Evolutionary conservation across 1,140 invertebrate genomes (phyloP).

Genomic region (Drosophila bifasciata): DNA sequence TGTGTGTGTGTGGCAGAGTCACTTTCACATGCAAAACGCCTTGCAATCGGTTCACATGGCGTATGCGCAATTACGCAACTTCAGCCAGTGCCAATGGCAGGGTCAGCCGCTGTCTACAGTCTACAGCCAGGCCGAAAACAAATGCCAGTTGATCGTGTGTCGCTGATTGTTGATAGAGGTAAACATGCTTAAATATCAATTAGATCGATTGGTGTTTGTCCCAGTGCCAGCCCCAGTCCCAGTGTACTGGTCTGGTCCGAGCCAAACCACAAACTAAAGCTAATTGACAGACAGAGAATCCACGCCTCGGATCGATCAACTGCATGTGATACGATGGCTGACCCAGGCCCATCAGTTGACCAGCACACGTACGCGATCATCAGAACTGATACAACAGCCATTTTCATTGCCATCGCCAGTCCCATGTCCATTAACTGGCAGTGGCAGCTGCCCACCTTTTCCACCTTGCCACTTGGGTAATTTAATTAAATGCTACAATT

Average conservation of each 20-base stretch:
- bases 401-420: conserved; percentile 53
- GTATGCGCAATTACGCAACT: conserved; percentile 68
- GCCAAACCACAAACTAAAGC: conserved; percentile 18
- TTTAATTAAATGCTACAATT: conserved; percentile 74
- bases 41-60: conserved; percentile 45
- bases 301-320: conserved; percentile 54
- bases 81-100: conserved; percentile 34
- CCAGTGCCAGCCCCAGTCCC: conserved; percentile 24
- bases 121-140: conserved; percentile 35
- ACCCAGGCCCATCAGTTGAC: conserved; percentile 38
- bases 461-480: conserved; percentile 22
- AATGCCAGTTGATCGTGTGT: conserved; percentile 38
- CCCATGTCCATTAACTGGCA: conserved; percentile 19
- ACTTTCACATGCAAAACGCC: conserved; percentile 2
- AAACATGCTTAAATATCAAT: conserved; percentile 74
- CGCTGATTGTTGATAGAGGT: conserved; percentile 55
- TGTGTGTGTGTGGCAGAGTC: not conserved
- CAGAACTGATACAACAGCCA: conserved; percentile 46
- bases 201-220: conserved; percentile 50
- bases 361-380: conserved; percentile 53
- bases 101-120: conserved; percentile 50
- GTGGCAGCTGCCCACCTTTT: not conserved
- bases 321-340: conserved; percentile 55
- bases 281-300: conserved; percentile 38
- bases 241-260: no score